Evolutionary conservation across 37 sponge, comb jelly and placozoan genomes (phyloP).

Genomic region (Aphrocallistes beatrix): DNA sequence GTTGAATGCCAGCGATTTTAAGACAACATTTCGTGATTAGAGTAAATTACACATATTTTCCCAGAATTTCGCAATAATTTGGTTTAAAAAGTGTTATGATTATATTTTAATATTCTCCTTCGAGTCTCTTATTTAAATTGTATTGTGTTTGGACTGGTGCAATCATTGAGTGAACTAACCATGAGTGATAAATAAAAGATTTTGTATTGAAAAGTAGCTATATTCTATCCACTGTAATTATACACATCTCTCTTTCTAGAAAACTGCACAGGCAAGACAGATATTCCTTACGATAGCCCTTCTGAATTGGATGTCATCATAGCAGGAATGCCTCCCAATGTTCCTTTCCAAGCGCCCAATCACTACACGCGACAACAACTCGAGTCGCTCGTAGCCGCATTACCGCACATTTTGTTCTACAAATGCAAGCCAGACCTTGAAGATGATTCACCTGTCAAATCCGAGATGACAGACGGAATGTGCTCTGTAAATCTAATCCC

Average conservation of each 20-base stretch:
- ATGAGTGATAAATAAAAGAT: too few relatives aligned
- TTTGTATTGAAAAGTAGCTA: too few relatives aligned
- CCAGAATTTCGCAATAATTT: too few relatives aligned
- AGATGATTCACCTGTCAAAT: background rate
- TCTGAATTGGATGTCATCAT: constrained; percentile 44
- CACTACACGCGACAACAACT: constrained; percentile 66
- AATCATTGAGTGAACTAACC: too few relatives aligned
- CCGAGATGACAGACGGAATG: background rate
- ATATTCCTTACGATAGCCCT: constrained; percentile 50
- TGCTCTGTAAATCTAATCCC: background rate
- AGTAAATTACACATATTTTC: too few relatives aligned
- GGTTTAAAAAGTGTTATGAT: too few relatives aligned
- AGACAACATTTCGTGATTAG: too few relatives aligned
- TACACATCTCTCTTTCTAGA: constrained; percentile 28
- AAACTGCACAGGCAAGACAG: constrained; percentile 53
- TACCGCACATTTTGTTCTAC: constrained; percentile 62
- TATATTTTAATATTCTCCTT: too few relatives aligned
- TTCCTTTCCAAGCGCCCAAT: constrained; percentile 53
- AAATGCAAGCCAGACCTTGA: constrained; percentile 14
- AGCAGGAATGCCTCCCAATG: constrained; percentile 55
- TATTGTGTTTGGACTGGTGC: too few relatives aligned
- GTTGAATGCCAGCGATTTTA: too few relatives aligned
- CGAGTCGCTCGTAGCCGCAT: constrained; percentile 54
- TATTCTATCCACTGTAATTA: background rate
- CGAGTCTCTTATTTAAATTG: too few relatives aligned